A percentile compares a stretch with the other conserved stretches of the same genome.
These are phyloP conservation scores for Helogale parvula DNA, from an alignment of 2,113 vertebrate species.

Conservation along the genomic window DNA sequence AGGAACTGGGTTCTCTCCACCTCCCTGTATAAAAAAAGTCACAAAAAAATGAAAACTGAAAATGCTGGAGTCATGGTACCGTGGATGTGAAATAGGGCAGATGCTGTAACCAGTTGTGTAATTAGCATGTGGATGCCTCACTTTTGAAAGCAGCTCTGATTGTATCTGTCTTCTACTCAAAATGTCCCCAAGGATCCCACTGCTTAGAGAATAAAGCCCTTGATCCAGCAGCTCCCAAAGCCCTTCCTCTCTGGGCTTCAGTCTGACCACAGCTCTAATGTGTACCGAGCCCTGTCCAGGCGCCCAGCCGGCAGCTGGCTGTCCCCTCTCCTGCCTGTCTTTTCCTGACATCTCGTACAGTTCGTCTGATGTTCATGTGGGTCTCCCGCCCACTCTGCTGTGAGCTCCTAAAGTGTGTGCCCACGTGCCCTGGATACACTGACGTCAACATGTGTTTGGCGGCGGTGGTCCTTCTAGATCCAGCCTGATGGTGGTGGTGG, in stretches of 20 bases:
- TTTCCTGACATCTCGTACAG: background rate
- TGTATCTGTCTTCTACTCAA: background rate
- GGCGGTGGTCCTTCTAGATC: too few species aligned
- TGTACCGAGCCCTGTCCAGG: fast-evolving
- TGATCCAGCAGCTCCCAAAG: background rate
- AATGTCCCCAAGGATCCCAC: background rate
- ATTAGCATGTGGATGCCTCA: background rate
- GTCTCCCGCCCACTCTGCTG: background rate
- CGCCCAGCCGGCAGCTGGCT: background rate
- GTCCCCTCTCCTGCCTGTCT: fast-evolving
- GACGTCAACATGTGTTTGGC: background rate
- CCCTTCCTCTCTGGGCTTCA: background rate
- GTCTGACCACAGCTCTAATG: background rate
- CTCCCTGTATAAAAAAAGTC: background rate
- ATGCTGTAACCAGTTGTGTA: background rate
- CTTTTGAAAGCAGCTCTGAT: background rate
- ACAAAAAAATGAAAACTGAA: too few species aligned
- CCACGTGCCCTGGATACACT: background rate
- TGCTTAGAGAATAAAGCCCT: background rate
- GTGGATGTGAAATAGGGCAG: background rate
- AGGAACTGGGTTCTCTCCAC: background rate
- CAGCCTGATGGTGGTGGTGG: too few species aligned
- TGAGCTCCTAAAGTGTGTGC: background rate
- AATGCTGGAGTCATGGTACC: too few species aligned
- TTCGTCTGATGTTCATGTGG: background rate